Evolutionary conservation across 2,888 invertebrate genomes (phyloP), one percentile per base, ranked within the genome.

Genomic region (Bruchidius siliquastri): DNA sequence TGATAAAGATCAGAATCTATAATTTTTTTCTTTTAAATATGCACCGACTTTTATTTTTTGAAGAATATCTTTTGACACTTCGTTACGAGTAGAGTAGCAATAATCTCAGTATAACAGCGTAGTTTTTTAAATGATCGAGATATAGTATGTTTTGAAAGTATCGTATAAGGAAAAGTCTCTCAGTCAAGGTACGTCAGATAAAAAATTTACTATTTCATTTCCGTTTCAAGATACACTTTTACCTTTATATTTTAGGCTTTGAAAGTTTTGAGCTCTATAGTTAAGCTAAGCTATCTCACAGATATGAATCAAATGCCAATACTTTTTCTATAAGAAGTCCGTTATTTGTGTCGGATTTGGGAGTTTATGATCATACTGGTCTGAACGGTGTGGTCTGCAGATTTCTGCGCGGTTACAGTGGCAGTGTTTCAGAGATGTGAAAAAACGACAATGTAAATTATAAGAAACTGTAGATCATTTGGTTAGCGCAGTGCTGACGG

Each of bases 11-110:
- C 49, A 49, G 49, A 49, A 49, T 30, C 8, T 30, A 30, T 30
- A 49, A 26, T 71, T 75, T 75, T 76, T 74, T 72, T 76, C 71
- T 77, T 76, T 79, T 78, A 77, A 79, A 79, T 77, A 81, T 82
- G 82, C 82, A 81, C 80, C 79, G 77, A 77, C 68, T 76, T 80
- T 80, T 80, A 80, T 80, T 81, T 81, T 49, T 49, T 49, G 18
- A 13, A 49, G 49, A 49, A 77, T 74, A 76, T 76, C 74, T 76
- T 75, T 76, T 69, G 74, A 76, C 77, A 78, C 79, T 76, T 76
- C 72, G 49, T 49, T 49, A 49, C 49, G 49, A 72, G 74, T 74
- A 76, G 76, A 75, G 71, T 75, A 76, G 74, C 71, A 68, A 49
- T 74, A 72, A 71, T 70, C 71, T 75, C 75, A 74, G 74, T 76